Base-by-base conservation (phyloP, 2,113 vertebrate species). In the Myodes glareolus region DNA sequence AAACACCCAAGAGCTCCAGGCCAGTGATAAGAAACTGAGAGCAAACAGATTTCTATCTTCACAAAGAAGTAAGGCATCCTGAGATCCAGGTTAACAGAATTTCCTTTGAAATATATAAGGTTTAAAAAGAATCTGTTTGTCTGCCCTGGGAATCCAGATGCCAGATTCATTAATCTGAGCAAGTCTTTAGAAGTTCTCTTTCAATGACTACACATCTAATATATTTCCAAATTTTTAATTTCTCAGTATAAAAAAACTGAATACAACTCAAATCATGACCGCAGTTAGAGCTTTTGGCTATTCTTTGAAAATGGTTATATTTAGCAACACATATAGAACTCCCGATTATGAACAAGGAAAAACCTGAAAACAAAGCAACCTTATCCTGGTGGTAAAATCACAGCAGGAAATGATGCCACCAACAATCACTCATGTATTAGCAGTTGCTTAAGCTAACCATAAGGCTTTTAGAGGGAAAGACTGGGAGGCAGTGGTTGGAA, bases 401-500 rank as follows among this genome's bases (percentile, higher is more conserved):
- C 27, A 78, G 97, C 97, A 97, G 97, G 98, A 98, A 98, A 96
- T 97, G 98, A 98, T 98, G 98, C 98, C 98, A 97, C 98, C 42
- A 5, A 96, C 92, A 92, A 94, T 97, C 98, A 98, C 97, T 98
- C 97, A 96, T 97, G 97, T 96, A 97, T 94, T 98, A 98, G 96
- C 98, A 98, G 98, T 98, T 98, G 97, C 97, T 98, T 98, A 98
- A 98, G 98, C 97, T 80, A 91, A 98, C 97, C 97, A 97, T 95
- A 97, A 97, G 98, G 98, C 98, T 97, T 96, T 81, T 97, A 97
- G 96, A 95, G 77, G 94, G 45, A 96, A 93, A 94, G 88, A 85
- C 21, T 72, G 94, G 97, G 98, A 98, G 98, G 95, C 73, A 63
- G 95, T 52, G 95, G 96, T 92, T 97, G 91, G 92, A 94, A 97